Evolutionary conservation across 2,888 invertebrate species (phyloP).

Genomic region (Drosophila monieri): DNA sequence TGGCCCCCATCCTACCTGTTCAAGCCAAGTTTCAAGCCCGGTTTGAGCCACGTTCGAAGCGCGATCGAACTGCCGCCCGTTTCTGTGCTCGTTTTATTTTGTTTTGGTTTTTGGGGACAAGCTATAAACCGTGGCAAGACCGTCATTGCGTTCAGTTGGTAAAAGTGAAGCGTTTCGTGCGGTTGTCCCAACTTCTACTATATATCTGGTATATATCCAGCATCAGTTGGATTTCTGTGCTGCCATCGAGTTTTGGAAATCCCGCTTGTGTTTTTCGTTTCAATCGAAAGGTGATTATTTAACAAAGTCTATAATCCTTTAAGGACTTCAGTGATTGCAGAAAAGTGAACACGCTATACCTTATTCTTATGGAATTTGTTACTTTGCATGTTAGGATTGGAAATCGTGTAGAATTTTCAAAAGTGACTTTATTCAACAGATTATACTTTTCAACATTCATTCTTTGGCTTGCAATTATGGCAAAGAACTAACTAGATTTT

Average conservation of each 20-base stretch:
- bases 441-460: no score
- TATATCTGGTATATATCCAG: background rate
- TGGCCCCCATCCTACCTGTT: slow-evolving; percentile 11
- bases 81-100: slow-evolving; percentile 32
- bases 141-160: slow-evolving; percentile 83
- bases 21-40: slow-evolving; percentile 31
- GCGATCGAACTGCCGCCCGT: slow-evolving; percentile 46
- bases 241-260: slow-evolving; percentile 15
- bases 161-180: slow-evolving; percentile 83
- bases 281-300: slow-evolving; percentile 41
- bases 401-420: no score
- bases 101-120: slow-evolving; percentile 78
- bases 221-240: slow-evolving; percentile 25
- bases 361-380: no score
- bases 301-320: slow-evolving; percentile 22
- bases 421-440: no score
- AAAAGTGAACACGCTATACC: background rate
- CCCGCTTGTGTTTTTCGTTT: slow-evolving; percentile 31
- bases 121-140: slow-evolving; percentile 84
- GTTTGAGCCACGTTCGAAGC: slow-evolving; percentile 64
- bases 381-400: no score
- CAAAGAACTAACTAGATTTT: background rate
- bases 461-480: background rate
- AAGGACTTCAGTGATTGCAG: slow-evolving; percentile 32
- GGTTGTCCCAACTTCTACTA: slow-evolving; percentile 62